Evolutionary conservation across 1,140 invertebrate genomes (phyloP), one percentile per base, ranked within the genome.

Genomic region (Stegodyphus mimosarum): DNA sequence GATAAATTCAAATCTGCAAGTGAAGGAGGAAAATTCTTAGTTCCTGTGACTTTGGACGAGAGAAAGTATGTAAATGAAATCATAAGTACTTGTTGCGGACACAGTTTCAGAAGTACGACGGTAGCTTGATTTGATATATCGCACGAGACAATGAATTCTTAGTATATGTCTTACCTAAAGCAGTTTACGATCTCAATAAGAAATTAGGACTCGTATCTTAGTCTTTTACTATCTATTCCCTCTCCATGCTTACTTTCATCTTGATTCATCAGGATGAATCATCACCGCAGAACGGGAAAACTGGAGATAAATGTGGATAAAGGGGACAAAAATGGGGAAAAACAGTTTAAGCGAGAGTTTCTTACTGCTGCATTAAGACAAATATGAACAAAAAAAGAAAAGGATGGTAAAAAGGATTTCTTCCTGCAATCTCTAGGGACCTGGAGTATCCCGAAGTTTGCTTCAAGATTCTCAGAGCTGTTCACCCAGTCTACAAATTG

Each of bases 401-500:
- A 83, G 63, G 71, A 49, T 60, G 33, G 33, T 33, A 33, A 33
- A 33, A 33, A 33, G 33, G 33, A 74, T 83, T 67, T 52, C 53
- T 51, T 67, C 69, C 53, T 51, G 53, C 7, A 52, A n/a, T 63
- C 80, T 53, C 80, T 33, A 5, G 80, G 71, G 80, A 83, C 55
- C 55, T 13, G 49, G 55, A 74, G 50, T 66, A 73, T 53, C 71
- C 60, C 67, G 69, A 81, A 81, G 78, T 81, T 81, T 71, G 78
- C 53, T 72, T 67, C 70, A 53, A 74, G 67, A 33, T 33, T 71
- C 71, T 66, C 33, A 15, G 60, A 81, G 70, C 79, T 71, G 77
- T 81, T 72, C 69, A 60, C 53, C 55, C 70, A 60, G 67, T 49
- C 55, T 52, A 83, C 50, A 83, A 83, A 83, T 83, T 83, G 80